Base-by-base conservation (phyloP, 1,140 invertebrate genomes). In the Drosophila kanapiae region DNA sequence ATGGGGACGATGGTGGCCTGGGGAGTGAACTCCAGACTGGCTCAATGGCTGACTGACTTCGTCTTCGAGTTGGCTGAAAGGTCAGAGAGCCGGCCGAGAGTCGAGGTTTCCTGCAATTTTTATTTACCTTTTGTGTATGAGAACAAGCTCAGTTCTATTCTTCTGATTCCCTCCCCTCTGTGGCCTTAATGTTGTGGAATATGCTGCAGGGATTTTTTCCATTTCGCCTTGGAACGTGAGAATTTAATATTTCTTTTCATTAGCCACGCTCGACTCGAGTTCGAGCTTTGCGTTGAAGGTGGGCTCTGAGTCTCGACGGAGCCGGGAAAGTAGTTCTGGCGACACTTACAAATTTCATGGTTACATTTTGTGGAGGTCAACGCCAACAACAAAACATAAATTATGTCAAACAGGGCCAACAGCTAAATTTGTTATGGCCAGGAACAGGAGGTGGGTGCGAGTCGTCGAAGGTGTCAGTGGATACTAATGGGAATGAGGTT, bases 211-310 rank as follows among this genome's bases (percentile, higher is more conserved):
- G 70, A 62, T 49, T 64, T 74, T 62, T 60, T 68, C 61, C 57
- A 62, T 65, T 65, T 78, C 35, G 69, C 56, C 68, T 78, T 71
- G 74, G 82, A 88, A 88, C 85, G 85, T 88, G 85, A 88, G 85
- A 88, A 88, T 88, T 88, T 88, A 88, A 88, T 88, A 88, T 88
- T 88, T 88, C 85, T 88, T 90, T 88, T 88, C 85, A 88, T 88
- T 88, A 88, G 85, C 85, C 75, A 81, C 71, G 84, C 77, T 87
- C 54, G 60, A 57, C 27, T 51, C 40, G 45, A 59, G 51, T 57
- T 54, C 43, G 43, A 63, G 78, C 47, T 40, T 35, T 33, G 60
- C 31, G 60, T 11, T 27, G 6, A 47, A 27, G 42, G 53, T 57
- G 57, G 47, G 61, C 57, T 23, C 53, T 48, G 54, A 35, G 40